Evolutionary conservation across 2,888 invertebrate genomes (phyloP), one percentile per base, ranked within the genome.

Genomic region (Leptopilina syphax): DNA sequence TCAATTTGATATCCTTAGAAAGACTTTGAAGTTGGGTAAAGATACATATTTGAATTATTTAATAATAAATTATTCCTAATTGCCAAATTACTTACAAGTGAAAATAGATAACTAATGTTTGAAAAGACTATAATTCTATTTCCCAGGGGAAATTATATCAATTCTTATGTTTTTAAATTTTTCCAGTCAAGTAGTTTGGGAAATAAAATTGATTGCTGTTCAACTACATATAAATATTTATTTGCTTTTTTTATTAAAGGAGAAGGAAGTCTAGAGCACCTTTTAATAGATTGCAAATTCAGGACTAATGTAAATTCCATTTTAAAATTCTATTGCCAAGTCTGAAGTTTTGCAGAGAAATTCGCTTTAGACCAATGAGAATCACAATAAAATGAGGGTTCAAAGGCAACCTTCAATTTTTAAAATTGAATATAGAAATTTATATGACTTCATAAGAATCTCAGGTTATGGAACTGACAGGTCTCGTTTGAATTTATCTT

Each of bases 381-480:
- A 65, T 47, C 54, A 13, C 50, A 54, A 73, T 57, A 73, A 73
- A 54, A 9, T 4, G 27, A 54, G 50, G 70, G 9, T 34, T 73
- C 70, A 73, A 73, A 70, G 24, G 70, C 27, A 73, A 57, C 70
- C 54, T 73, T 73, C 70, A 54, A 73, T 73, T 73, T 57, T 73
- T 13, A n/a, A 34, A 73, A 73, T 73, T 73, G 70, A 73, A 57
- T 73, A 27, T 73, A 73, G 34, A 73, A 73, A 73, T 73, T 73
- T 73, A 73, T 73, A 73, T 73, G 70, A n/a, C 54, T 73, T 73
- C 54, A 34, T 73, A 73, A 73, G 54, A 54, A 73, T 54, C 27
- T 50, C 70, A 34, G 54, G 27, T 24, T 54, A 73, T 83, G 84
- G 70, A 80, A 80, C 76, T 81, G 84, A 83, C 84, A 84, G 83